phyloP scores from a whole-genome alignment of 2,888 invertebrate genomes.

The Blastobasis lacticolella region DNA sequence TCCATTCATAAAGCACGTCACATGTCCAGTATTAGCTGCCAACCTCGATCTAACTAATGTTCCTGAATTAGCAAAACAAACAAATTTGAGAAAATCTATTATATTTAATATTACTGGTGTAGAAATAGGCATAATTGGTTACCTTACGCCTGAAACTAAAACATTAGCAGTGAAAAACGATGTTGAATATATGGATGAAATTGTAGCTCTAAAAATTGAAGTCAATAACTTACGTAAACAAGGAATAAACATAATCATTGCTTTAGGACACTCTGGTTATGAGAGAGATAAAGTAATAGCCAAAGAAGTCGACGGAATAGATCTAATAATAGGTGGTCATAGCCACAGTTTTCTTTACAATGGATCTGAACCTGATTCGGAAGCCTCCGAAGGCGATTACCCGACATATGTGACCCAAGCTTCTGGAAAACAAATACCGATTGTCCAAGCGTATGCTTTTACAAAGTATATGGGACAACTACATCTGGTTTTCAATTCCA shows the following conservation, averaged over 20 bases:
- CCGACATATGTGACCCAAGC: conserved; percentile 82
- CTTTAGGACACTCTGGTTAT: conserved; percentile 92
- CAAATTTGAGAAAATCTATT: conserved; percentile 76
- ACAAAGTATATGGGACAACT: conserved; percentile 93
- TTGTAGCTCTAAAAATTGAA: conserved; percentile 78
- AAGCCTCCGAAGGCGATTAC: conserved; percentile 82
- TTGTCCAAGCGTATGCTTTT: conserved; percentile 92
- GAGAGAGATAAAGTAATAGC: conserved; percentile 85
- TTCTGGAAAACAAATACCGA: conserved; percentile 82
- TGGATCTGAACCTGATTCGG: conserved; percentile 80
- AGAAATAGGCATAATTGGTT: conserved; percentile 89
- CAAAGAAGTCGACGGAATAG: conserved; percentile 82
- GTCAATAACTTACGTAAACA: conserved; percentile 74
- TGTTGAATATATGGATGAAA: conserved; percentile 79
- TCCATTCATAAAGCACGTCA: conserved; percentile 81
- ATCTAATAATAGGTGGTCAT: conserved; percentile 93
- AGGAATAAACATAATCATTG: conserved; percentile 88
- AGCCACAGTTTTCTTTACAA: conserved; percentile 92
- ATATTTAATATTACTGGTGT: conserved; percentile 76
- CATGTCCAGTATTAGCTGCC: conserved; percentile 83
- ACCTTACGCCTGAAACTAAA: conserved; percentile 87
- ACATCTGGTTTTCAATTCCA: conserved; percentile 79
- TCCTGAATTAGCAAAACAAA: conserved; percentile 71
- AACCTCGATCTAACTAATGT: conserved; percentile 82
- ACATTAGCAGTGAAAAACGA: conserved; percentile 67